Evolutionary conservation across 2,797 vertebrate species (phyloP), one percentile per base, ranked within the genome.

Genomic region (Pseudopleuronectes americanus): DNA sequence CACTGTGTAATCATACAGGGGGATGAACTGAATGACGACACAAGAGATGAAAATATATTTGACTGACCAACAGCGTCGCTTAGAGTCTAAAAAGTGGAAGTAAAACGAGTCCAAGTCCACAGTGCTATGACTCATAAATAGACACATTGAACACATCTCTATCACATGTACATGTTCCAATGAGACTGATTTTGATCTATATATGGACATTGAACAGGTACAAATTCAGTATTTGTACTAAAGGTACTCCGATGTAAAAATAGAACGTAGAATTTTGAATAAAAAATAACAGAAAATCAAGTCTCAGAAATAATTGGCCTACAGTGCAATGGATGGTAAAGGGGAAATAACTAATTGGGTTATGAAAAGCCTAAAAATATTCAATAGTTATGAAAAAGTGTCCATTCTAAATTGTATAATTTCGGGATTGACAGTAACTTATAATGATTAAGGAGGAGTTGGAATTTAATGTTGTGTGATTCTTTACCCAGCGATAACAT

Each of bases 61-160:
- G 3, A 26, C 51, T 80, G 57, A 52, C 41, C 87, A 82, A 86
- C 82, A 89, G 88, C 88, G 88, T 86, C 86, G 8, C 88, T 84
- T 59, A 78, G 74, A 87, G 85, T 73, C 33, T 8, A 63, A 75
- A 61, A 12, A 0, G 0, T 4, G 67, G 59, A 76, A 9, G 49
- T 38, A 4, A 72, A 36, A 28, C 0, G 7, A n/a, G 1, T 2
- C 0, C 0, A 3, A 5, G 9, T 3, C 10, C 0, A 14, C 6
- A 24, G n/a, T 4, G 9, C 4, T 2, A 51, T 13, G 12, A 13
- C 3, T 38, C 10, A 38, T 13, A 38, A 12, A 38, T 9, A 19
- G n/a, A 48, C 6, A 48, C 2, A 48, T 8, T 48, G 47, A 36
- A 36, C 17, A 19, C 47, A 48, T 48, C 47, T n/a, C 47, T 48